Percentiles rank a stretch among this genome's conserved stretches.
These are phyloP conservation scores for Andrena marginata DNA, from an alignment of 2,888 invertebrate genomes.

Conservation along the genomic window DNA sequence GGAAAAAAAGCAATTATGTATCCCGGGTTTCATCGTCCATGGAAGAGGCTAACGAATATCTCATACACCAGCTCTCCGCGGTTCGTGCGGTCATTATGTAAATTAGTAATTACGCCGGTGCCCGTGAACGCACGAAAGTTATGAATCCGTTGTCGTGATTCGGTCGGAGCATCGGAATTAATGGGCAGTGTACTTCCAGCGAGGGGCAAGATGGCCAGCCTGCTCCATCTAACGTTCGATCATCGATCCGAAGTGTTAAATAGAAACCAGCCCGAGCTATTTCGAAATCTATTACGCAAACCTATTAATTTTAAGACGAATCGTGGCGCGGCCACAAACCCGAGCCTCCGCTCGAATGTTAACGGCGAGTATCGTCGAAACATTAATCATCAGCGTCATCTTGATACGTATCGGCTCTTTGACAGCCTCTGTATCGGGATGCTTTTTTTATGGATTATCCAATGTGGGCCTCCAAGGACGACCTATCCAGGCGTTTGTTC, in stretches of 20 bases:
- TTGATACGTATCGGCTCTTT: constrained; percentile 47
- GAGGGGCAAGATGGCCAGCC: constrained; percentile 2
- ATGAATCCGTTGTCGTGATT: constrained; percentile 20
- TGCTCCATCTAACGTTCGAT: background rate
- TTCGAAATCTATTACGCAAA: constrained; percentile 57
- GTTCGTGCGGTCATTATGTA: constrained; percentile 72
- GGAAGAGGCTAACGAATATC: constrained; percentile 16
- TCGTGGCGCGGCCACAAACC: background rate
- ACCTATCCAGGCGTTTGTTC: background rate
- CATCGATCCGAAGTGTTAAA: constrained; percentile 14
- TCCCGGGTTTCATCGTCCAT: constrained; percentile 19
- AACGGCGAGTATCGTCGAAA: constrained; percentile 23
- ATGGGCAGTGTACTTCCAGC: constrained; percentile 6
- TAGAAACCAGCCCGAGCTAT: constrained; percentile 9
- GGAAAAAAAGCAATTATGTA: constrained; percentile 26
- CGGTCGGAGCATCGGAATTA: constrained; percentile 25
- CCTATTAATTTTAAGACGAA: constrained; percentile 54
- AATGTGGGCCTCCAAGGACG: constrained; percentile 19
- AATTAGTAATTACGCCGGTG: constrained; percentile 71
- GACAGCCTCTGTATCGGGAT: constrained; percentile 37
- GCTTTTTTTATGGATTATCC: constrained; percentile 43
- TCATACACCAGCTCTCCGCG: constrained; percentile 20
- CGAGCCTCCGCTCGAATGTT: constrained; percentile 19
- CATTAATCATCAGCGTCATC: constrained; percentile 58
- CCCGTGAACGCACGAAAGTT: constrained; percentile 45